Conservation (phyloP, 2,888 invertebrate species). For the Phragmatobia fuliginosa region DNA sequence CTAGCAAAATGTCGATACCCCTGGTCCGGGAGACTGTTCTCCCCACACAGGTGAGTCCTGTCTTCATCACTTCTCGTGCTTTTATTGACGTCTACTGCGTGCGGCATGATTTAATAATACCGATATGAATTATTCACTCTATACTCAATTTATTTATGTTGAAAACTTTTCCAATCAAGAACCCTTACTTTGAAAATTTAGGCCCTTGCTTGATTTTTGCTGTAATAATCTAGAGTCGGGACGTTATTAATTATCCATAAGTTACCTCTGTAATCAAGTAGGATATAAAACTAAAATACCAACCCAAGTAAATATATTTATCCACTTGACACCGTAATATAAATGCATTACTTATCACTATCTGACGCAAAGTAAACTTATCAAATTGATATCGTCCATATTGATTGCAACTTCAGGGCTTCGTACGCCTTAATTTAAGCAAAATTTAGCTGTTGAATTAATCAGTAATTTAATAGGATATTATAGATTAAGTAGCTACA, state of each 20-base stretch:
- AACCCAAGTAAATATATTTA: neutral
- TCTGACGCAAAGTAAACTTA: conserved; percentile 10
- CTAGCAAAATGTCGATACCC: conserved; percentile 86
- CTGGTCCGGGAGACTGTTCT: conserved; percentile 83
- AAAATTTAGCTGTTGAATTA: conserved; percentile 16
- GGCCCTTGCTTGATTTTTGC: neutral
- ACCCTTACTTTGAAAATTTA: neutral
- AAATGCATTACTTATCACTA: conserved; percentile 11
- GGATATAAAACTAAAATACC: neutral
- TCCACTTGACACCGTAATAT: conserved; percentile 8
- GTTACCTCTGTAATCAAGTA: neutral
- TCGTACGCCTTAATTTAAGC: conserved; percentile 19
- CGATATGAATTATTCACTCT: neutral
- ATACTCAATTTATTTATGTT: neutral
- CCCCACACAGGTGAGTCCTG: conserved; percentile 82
- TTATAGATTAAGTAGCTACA: conserved; percentile 17
- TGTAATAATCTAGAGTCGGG: neutral
- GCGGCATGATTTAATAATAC: neutral
- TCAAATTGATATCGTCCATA: conserved; percentile 16
- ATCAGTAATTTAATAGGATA: neutral
- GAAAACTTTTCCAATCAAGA: neutral
- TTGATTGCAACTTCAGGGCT: conserved; percentile 33
- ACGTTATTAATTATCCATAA: neutral
- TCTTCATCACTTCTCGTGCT: conserved; percentile 5
- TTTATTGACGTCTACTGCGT: neutral